Conservation (phyloP, 2,888 invertebrate genomes). For the Mythimna loreyi region DNA sequence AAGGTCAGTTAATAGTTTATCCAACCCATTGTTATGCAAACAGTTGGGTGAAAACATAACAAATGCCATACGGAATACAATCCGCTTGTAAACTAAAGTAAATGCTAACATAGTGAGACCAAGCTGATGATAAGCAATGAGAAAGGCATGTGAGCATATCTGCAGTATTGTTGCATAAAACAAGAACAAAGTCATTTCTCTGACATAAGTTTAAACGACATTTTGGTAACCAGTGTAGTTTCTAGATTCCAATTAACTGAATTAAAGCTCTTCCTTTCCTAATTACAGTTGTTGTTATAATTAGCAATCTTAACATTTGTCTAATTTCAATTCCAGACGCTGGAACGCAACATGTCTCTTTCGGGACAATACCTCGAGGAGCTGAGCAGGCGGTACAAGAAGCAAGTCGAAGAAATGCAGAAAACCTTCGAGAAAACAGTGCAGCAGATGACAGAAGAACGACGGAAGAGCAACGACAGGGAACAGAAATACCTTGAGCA, state of each 20-base stretch:
- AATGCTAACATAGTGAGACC: neutral
- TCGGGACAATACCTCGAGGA: slow-evolving; percentile 99
- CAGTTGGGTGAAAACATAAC: neutral
- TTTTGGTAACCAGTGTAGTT: neutral
- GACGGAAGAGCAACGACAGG: slow-evolving; percentile 93
- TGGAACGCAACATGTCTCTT: slow-evolving; percentile 99
- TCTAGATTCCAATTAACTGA: neutral
- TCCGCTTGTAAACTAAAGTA: neutral
- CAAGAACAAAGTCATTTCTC: too few species aligned
- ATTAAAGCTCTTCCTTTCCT: neutral
- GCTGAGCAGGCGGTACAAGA: slow-evolving; percentile 98
- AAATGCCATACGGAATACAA: neutral
- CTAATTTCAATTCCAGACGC: slow-evolving; percentile 91
- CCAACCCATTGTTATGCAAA: slow-evolving; percentile 5
- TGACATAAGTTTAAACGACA: too few species aligned
- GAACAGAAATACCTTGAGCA: slow-evolving; percentile 96
- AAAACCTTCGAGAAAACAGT: slow-evolving; percentile 95
- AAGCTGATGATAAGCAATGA: neutral
- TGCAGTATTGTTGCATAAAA: too few species aligned
- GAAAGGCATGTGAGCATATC: neutral
- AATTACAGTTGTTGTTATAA: neutral
- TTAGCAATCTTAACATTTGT: neutral
- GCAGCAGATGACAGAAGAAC: slow-evolving; percentile 93
- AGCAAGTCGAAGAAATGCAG: slow-evolving; percentile 99
- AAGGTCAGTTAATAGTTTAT: too few species aligned